Evolutionary conservation across 2,797 vertebrate genomes (phyloP).

Genomic region (Loris lydekkerianus): DNA sequence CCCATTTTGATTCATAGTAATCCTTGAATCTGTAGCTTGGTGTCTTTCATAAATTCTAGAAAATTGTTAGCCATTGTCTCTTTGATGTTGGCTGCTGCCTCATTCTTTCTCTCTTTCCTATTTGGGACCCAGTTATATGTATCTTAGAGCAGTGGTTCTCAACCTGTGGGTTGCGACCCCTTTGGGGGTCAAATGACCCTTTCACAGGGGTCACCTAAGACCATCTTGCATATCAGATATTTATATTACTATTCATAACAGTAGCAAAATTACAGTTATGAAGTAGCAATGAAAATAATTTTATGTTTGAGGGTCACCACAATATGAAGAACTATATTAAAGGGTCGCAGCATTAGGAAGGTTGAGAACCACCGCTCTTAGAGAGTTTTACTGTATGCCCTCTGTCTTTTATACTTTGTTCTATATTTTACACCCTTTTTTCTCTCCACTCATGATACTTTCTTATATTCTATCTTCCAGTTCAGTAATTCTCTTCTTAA

Average conservation of each 20-base stretch:
- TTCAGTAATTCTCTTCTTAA: constrained; percentile 11
- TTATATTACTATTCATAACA: no score
- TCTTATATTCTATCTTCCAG: neutral
- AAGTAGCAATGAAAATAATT: no score
- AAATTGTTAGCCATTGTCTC: constrained; percentile 17
- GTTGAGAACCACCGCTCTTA: neutral
- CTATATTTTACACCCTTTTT: neutral
- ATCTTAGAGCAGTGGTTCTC: neutral
- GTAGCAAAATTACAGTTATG: no score
- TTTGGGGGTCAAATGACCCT: no score
- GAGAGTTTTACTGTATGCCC: neutral
- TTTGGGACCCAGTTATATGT: neutral
- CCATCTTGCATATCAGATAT: no score
- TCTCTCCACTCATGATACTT: neutral
- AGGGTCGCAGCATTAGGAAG: no score
- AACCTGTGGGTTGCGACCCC: no score
- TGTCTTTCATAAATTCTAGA: constrained; percentile 23
- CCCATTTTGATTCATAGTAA: neutral
- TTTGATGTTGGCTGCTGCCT: neutral
- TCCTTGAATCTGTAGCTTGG: neutral
- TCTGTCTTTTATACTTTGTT: neutral
- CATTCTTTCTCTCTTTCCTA: neutral
- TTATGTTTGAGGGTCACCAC: no score
- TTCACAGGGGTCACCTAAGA: no score
- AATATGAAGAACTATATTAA: no score